Conservation (phyloP, 2,797 vertebrate genomes). For the Pseudomugil tenellus region DNA sequence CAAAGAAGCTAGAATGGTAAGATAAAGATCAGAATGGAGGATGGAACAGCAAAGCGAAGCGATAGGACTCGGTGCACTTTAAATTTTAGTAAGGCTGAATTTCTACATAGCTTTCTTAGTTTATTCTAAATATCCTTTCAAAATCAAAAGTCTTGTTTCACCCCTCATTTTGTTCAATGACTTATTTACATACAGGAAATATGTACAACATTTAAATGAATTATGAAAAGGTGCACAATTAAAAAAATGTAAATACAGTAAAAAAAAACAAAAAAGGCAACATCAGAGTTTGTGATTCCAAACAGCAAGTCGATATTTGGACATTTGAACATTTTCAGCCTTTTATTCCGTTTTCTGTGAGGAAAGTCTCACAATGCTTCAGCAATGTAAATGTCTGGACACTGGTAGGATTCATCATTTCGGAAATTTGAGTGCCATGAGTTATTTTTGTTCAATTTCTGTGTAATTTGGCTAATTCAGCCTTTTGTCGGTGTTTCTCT, state of each 20-base stretch:
- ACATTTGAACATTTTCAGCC: background rate
- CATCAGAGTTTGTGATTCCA: background rate
- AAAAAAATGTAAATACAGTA: background rate
- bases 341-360: background rate
- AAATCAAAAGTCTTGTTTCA: background rate
- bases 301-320: background rate
- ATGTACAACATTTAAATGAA: background rate
- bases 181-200: background rate
- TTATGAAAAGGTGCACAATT: background rate
- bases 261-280: background rate
- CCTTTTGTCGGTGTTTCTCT: background rate
- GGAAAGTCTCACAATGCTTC: background rate
- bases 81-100: too few relatives aligned
- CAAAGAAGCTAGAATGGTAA: conserved; percentile 21
- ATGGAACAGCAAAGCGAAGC: conserved; percentile 31
- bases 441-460: too few relatives aligned
- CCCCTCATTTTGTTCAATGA: background rate
- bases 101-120: background rate
- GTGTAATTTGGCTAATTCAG: background rate
- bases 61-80: conserved; percentile 22
- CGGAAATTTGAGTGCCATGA: background rate
- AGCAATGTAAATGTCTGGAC: background rate
- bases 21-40: conserved; percentile 29
- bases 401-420: background rate
- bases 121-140: background rate